Conservation (phyloP, 2,797 vertebrate genomes). For the Cuculus canorus region DNA sequence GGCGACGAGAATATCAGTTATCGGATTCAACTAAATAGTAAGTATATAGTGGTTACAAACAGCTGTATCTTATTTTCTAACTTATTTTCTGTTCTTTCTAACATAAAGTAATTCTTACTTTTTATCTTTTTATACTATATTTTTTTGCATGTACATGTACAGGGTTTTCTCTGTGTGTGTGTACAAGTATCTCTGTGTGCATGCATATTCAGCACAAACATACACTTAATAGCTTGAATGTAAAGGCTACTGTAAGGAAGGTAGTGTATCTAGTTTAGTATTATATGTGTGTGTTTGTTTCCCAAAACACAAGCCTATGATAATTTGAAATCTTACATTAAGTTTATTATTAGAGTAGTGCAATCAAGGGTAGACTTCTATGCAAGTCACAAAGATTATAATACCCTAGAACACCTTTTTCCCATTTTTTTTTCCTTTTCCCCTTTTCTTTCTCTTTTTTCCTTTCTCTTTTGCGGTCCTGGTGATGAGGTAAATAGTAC, state of each 20-base stretch:
- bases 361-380: background rate
- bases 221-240: background rate
- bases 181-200: background rate
- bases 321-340: slow-evolving; percentile 35
- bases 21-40: slow-evolving; percentile 96
- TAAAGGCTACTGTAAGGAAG: background rate
- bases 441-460: background rate
- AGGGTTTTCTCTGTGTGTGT: background rate
- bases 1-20: slow-evolving; percentile 93
- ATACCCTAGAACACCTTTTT: background rate
- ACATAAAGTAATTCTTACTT: background rate
- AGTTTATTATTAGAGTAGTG: background rate
- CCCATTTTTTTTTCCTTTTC: background rate
- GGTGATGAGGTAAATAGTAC: background rate
- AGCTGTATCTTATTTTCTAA: background rate
- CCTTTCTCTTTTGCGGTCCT: background rate
- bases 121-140: background rate
- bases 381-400: background rate
- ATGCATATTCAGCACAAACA: background rate
- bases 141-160: background rate
- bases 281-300: background rate
- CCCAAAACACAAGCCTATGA: background rate
- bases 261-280: background rate
- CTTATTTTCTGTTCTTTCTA: background rate
- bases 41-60: slow-evolving; percentile 69